Evolutionary conservation across 2,113 vertebrate genomes (phyloP).

Genomic region (Gadus macrocephalus): DNA sequence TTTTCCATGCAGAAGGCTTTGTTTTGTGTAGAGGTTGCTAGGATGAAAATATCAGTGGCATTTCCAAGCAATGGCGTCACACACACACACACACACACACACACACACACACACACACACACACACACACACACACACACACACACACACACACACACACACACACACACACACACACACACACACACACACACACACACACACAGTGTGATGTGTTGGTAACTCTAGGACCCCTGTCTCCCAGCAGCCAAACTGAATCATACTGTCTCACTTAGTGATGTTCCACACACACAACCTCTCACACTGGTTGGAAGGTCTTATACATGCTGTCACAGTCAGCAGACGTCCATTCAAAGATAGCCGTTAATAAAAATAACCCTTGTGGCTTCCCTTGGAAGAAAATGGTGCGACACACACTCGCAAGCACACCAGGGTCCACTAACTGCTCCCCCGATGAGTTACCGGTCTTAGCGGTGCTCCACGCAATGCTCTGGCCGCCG

Average conservation of each 20-base stretch:
- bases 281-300: slow-evolving; percentile 13
- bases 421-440: slow-evolving; percentile 14
- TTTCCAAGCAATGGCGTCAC: slow-evolving; percentile 13
- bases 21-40: slow-evolving; percentile 49
- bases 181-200: slow-evolving; percentile 1
- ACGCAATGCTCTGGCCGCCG: slow-evolving; percentile 50
- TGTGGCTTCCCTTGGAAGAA: slow-evolving; percentile 19
- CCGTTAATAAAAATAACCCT: slow-evolving; percentile 53
- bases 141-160: slow-evolving; percentile 4
- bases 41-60: slow-evolving; percentile 27
- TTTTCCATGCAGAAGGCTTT: slow-evolving; percentile 14
- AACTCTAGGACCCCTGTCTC: slow-evolving; percentile 30
- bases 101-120: slow-evolving; percentile 12
- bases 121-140: slow-evolving; percentile 17
- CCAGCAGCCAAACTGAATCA: slow-evolving; percentile 39
- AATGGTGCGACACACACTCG: slow-evolving; percentile 19
- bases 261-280: slow-evolving; percentile 38
- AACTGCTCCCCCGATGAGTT: slow-evolving; percentile 35
- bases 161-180: background rate
- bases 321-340: slow-evolving; percentile 34
- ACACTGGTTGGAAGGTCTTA: slow-evolving; percentile 21
- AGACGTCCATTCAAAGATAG: slow-evolving; percentile 54
- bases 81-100: slow-evolving; percentile 17
- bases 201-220: slow-evolving; percentile 27
- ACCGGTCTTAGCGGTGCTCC: slow-evolving; percentile 32